Percentiles rank a stretch among this genome's conserved stretches.
Evolutionary conservation across 1,140 invertebrate species (phyloP).

Genomic region (Procambarus virginalis): DNA sequence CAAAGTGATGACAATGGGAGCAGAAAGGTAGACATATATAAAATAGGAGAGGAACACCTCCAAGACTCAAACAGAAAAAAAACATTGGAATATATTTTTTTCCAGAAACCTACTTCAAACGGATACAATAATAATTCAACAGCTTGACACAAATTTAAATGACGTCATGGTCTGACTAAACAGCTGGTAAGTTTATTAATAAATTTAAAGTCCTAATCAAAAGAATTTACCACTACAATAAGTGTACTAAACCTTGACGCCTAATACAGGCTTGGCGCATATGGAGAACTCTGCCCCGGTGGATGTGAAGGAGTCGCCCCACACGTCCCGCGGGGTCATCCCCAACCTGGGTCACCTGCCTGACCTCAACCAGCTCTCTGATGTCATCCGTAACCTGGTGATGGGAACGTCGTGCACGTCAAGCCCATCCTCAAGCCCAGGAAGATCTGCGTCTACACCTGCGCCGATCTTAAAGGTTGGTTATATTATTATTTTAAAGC

Average conservation of each 20-base stretch:
- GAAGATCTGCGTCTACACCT: constrained; percentile 82
- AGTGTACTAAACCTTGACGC: not conserved
- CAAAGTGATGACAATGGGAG: no score
- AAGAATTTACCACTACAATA: not conserved
- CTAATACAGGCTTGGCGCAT: constrained; percentile 29
- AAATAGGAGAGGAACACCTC: no score
- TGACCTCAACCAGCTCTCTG: constrained; percentile 76
- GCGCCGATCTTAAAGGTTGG: constrained; percentile 81
- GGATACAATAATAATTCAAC: no score
- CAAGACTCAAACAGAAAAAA: no score
- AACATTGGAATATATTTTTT: no score
- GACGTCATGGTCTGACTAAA: no score
- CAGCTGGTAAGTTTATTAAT: no score
- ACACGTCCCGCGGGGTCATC: constrained; percentile 44
- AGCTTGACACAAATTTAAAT: no score
- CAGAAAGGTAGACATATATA: no score
- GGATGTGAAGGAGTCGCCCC: constrained; percentile 29
- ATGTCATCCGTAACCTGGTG: constrained; percentile 76
- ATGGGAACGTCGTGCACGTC: constrained; percentile 76
- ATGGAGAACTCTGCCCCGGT: constrained; percentile 13
- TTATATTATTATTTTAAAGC: no score
- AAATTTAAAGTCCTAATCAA: no score
- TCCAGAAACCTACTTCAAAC: no score
- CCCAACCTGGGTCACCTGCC: constrained; percentile 69
- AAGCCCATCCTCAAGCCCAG: constrained; percentile 74